Conservation (phyloP, 2,888 invertebrate genomes). For the Cryptocephalus primarius region DNA sequence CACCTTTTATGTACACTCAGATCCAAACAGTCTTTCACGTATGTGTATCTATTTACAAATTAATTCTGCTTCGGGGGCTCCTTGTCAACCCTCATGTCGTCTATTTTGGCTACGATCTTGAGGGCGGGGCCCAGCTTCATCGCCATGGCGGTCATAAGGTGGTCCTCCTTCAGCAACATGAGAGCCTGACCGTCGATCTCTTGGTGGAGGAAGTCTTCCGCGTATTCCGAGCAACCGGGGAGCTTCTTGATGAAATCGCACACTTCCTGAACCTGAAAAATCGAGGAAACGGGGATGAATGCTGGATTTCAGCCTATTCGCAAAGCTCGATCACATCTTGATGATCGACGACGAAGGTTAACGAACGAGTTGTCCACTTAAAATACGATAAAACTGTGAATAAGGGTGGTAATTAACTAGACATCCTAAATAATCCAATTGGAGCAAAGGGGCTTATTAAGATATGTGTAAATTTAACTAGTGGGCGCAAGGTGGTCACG, state of each 20-base stretch:
- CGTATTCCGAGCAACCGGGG: conserved; percentile 77
- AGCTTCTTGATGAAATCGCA: conserved; percentile 81
- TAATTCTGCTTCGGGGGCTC: conserved; percentile 34
- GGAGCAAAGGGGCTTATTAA: too few relatives aligned
- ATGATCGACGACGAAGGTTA: not conserved
- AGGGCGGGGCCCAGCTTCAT: conserved; percentile 94
- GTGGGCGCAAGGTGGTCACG: too few relatives aligned
- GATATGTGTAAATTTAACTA: too few relatives aligned
- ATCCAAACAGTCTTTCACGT: too few relatives aligned
- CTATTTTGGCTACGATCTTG: conserved; percentile 89
- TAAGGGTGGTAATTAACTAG: too few relatives aligned
- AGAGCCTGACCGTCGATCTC: conserved; percentile 95
- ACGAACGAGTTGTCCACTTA: too few relatives aligned
- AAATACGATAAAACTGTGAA: too few relatives aligned
- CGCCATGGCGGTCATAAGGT: conserved; percentile 86
- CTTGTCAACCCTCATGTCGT: conserved; percentile 62
- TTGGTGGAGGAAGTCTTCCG: conserved; percentile 88
- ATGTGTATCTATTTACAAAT: not conserved
- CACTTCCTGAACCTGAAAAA: conserved; percentile 68
- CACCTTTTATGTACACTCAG: too few relatives aligned
- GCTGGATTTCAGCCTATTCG: not conserved
- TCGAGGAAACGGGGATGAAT: not conserved
- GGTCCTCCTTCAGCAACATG: conserved; percentile 84
- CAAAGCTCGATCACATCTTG: too few relatives aligned
- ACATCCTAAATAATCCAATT: too few relatives aligned